phyloP scores from a whole-genome alignment of 2,797 vertebrate genomes.

The Sternarchorhynchus goeldii region DNA sequence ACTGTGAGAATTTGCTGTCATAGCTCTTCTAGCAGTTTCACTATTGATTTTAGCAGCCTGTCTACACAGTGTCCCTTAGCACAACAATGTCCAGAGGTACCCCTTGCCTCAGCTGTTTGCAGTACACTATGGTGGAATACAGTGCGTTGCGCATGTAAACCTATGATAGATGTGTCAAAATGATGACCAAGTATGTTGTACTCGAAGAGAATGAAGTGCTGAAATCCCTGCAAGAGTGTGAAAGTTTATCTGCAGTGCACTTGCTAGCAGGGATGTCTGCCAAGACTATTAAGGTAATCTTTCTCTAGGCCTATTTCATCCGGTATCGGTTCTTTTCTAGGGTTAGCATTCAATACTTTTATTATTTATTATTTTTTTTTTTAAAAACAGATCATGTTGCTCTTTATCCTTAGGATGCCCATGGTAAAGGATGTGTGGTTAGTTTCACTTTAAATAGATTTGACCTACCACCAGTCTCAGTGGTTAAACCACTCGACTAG shows the following conservation, averaged over 20 bases:
- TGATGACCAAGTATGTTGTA: neutral
- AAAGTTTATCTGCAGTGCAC: slow-evolving; percentile 10
- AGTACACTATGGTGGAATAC: slow-evolving; percentile 11
- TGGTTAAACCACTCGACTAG: slow-evolving; percentile 24
- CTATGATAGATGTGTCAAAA: neutral
- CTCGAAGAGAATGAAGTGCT: neutral
- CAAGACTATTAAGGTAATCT: slow-evolving; percentile 1
- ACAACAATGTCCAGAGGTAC: neutral
- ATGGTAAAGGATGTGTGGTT: too few relatives aligned
- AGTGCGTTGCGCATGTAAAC: slow-evolving; percentile 20
- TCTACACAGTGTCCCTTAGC: slow-evolving; percentile 27
- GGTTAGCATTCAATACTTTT: too few relatives aligned
- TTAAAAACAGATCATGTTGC: too few relatives aligned
- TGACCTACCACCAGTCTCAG: slow-evolving; percentile 10
- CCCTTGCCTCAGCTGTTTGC: slow-evolving; percentile 32
- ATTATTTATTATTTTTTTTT: neutral
- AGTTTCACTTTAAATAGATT: too few relatives aligned
- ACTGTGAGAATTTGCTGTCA: neutral
- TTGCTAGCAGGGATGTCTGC: neutral
- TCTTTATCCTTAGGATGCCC: too few relatives aligned
- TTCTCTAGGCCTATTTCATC: neutral
- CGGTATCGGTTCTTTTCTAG: too few relatives aligned
- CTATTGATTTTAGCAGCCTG: slow-evolving; percentile 44
- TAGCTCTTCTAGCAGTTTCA: slow-evolving; percentile 2
- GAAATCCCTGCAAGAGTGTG: neutral